Base-by-base conservation (phyloP, 1,140 invertebrate genomes). In the Latrodectus geometricus region DNA sequence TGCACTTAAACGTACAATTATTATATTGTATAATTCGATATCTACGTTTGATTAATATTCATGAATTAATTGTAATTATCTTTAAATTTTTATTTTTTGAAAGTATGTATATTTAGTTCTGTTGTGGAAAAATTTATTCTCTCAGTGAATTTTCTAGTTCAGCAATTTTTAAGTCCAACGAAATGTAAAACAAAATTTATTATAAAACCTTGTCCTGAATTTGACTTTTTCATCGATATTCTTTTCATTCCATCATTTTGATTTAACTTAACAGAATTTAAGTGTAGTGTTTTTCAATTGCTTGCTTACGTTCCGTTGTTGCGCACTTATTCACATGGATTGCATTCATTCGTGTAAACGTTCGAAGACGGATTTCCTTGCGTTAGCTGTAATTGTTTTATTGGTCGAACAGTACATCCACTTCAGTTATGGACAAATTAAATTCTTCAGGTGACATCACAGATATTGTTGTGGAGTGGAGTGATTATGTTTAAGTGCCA, bases 401-500 rank as follows among this genome's bases (percentile, higher is more conserved):
- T 74, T 74, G 20, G 52, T 50, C 52, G 49, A 74, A 48, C 72
- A 52, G 20, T 11, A 50, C 49, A 74, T 52, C 72, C 15, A 17
- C 17, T n/a, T 52, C 56, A 12, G n/a, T 15, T 11, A n/a, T 48
- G 72, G 49, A 50, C 72, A 5, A 52, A 35, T 35, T 35, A 4
- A 35, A 35, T 35, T 35, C 4, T 4, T 35, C 35, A 35, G 35
- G 35, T 35, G 35, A 23, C 49, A 48, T 72, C 49, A 17, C 35
- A 8, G 17, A 0, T 23, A 72, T 17, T 72, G 35, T 21, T 35
- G 21, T 23, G 8, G 8, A 15, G 20, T 69, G 4, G 12, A 23
- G 17, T 50, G 49, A 52, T 74, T 48, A 50, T 50, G 20, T 74
- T 74, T 50, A 50, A 50, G 72, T 74, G 72, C 12, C 69, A 23